Base-by-base conservation (phyloP, 2,888 invertebrate species). In the Lasiommata megera region DNA sequence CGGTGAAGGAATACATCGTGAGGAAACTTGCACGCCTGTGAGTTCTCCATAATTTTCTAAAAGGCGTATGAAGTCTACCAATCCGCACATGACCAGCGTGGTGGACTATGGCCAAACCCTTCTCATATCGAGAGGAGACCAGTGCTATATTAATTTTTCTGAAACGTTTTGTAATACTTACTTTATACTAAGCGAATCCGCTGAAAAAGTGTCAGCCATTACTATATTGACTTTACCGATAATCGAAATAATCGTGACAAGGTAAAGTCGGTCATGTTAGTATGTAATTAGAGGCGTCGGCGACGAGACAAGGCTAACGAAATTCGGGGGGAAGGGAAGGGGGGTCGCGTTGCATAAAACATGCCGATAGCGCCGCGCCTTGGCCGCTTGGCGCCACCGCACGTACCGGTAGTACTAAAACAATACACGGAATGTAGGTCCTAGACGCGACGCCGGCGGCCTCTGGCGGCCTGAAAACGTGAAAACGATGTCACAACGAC, bases 301-400 rank as follows among this genome's bases (percentile, higher is more conserved):
- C 63, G 73, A 72, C 71, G 69, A 62, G 68, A 72, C 76, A 74
- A 77, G 75, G 78, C 79, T 80, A 81, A 85, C 85, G 76, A 77
- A 84, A 86, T 82, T 84, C 77, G 82, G 52, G 8, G 40, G 29
- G 31, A 17, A 79, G 81, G 83, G 84, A 75, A 76, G 86, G 86
- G 84, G 83, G 83, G 73, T 79, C 79, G 73, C 70, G 73, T 79
- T 88, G 86, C 85, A 88, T 88, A 86, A 88, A 78, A 86, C 86
- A 88, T 88, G 77, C 69, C 70, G 73, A 64, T 56, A 65, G 63
- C 68, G 66, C 62, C 68, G 70, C 70, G 68, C 66, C 72, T 64
- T 68, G 79, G 84, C 82, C 52, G 52, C 52, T 52, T 29, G 82
- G 80, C 83, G 74, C 71, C 74, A 56, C 58, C 47, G 46, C 53